A percentile compares a stretch with the other conserved stretches of the same genome.
Conservation (phyloP, 2,888 invertebrate genomes). For the Oligia fasciuncula region DNA sequence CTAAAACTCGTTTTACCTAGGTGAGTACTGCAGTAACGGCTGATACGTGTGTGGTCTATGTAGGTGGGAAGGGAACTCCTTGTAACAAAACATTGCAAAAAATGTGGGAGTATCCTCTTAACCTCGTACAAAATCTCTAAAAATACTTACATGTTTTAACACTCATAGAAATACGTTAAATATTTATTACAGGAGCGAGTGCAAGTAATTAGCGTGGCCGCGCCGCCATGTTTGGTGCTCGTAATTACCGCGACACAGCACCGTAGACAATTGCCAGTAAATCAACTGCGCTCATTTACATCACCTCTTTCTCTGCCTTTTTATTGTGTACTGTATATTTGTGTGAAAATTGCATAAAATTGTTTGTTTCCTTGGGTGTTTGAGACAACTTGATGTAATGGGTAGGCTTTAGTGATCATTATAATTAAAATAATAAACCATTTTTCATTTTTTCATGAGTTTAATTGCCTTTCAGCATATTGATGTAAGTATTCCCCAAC, state of each 20-base stretch:
- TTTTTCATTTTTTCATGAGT: background rate
- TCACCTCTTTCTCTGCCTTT: slow-evolving; percentile 36
- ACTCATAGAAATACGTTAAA: slow-evolving; percentile 54
- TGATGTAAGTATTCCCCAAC: background rate
- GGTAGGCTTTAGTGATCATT: background rate
- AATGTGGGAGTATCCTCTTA: slow-evolving; percentile 26
- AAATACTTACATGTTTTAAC: slow-evolving; percentile 28
- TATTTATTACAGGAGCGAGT: slow-evolving; percentile 55
- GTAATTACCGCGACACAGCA: slow-evolving; percentile 45
- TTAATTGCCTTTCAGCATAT: background rate
- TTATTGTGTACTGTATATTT: slow-evolving; percentile 42
- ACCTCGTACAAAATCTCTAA: slow-evolving; percentile 27
- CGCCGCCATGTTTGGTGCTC: slow-evolving; percentile 48
- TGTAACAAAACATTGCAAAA: slow-evolving; percentile 29
- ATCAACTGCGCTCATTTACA: slow-evolving; percentile 63
- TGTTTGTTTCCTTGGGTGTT: slow-evolving; percentile 4
- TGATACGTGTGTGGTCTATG: slow-evolving; percentile 25
- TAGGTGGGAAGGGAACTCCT: background rate
- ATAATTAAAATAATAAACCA: too few species aligned
- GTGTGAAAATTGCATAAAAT: slow-evolving; percentile 19
- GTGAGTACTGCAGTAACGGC: background rate
- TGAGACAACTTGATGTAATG: background rate
- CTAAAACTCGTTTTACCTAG: background rate
- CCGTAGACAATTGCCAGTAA: slow-evolving; percentile 64
- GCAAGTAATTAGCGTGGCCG: slow-evolving; percentile 52